Percentiles rank a stretch among this genome's conserved stretches.
Conservation (phyloP, 2,888 invertebrate species). For the Cyaniris semiargus region DNA sequence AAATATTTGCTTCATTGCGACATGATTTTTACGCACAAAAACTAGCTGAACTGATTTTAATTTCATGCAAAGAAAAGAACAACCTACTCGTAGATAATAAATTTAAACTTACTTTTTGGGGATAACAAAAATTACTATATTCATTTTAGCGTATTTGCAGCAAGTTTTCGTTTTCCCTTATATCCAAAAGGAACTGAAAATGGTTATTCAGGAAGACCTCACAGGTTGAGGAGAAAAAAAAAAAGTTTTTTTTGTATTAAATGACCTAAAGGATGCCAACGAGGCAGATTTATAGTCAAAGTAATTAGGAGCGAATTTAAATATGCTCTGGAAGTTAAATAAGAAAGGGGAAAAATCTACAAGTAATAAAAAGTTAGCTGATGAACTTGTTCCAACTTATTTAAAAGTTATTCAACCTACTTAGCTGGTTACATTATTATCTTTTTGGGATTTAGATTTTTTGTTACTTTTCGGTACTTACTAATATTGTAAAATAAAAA, state of each 20-base stretch:
- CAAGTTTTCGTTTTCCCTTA: no score
- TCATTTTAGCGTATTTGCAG: no score
- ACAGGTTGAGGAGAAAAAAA: background rate
- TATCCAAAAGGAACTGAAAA: background rate
- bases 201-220: background rate
- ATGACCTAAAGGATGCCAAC: slow-evolving; percentile 36
- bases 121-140: no score
- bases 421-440: background rate
- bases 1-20: no score
- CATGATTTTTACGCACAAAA: no score
- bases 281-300: slow-evolving; percentile 48
- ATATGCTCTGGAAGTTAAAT: slow-evolving; percentile 46
- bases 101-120: no score
- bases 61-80: no score
- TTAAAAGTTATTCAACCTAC: slow-evolving; percentile 13
- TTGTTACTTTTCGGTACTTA: background rate
- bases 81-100: no score
- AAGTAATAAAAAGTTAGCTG: slow-evolving; percentile 36
- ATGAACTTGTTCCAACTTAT: slow-evolving; percentile 21
- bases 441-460: background rate
- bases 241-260: background rate
- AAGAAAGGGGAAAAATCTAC: slow-evolving; percentile 37
- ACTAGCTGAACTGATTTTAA: no score
- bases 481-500: no score
- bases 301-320: slow-evolving; percentile 52